Conservation (phyloP, 2,113 vertebrate genomes). For the Sylvilagus bachmani region DNA sequence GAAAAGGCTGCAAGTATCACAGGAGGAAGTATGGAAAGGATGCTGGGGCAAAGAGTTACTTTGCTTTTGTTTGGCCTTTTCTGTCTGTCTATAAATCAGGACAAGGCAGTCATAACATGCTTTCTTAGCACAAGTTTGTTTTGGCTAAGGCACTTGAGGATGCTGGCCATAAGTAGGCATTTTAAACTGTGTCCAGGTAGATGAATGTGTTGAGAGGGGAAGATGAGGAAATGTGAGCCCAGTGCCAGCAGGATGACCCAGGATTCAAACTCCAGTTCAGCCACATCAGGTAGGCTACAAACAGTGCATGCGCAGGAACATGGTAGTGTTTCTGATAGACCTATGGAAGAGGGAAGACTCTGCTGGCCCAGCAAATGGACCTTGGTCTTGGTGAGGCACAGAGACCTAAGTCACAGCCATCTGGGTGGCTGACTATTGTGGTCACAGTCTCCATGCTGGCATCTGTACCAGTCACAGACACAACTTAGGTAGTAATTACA, state of each 20-base stretch:
- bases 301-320: constrained; percentile 1
- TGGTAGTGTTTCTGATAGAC: constrained; percentile 18
- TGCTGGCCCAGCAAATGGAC: constrained; percentile 69
- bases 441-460: constrained; percentile 56
- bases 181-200: neutral
- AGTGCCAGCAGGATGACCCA: neutral
- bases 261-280: neutral
- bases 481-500: neutral
- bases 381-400: constrained; percentile 60
- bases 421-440: neutral
- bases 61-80: neutral
- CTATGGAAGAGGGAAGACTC: constrained; percentile 53
- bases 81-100: no score
- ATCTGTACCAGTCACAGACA: constrained; percentile 59
- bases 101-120: neutral
- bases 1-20: neutral
- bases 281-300: neutral
- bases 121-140: neutral
- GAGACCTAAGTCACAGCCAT: constrained; percentile 65
- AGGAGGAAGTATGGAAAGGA: neutral
- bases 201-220: neutral
- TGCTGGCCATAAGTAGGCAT: neutral
- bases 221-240: neutral
- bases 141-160: neutral
- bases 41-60: neutral